Evolutionary conservation across 1,140 invertebrate species (phyloP), one percentile per base, ranked within the genome.

Genomic region (Papilio dardanus): DNA sequence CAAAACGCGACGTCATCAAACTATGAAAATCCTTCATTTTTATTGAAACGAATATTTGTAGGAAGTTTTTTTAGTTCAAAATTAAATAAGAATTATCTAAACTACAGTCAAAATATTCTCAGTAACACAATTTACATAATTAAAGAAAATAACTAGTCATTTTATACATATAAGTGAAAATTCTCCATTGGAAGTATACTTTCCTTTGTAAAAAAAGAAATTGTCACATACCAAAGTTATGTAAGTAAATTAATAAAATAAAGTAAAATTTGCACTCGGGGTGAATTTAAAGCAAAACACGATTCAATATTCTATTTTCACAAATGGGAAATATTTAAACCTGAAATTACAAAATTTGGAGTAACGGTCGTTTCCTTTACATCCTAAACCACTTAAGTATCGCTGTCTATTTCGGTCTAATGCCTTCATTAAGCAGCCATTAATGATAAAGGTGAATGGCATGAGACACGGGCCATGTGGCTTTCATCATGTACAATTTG

Each of bases 381-480:
- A 62, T 28, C 21, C 30, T 62, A 28, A 28, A 62, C 24, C 71
- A 77, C 73, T 74, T 24, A 42, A 74, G 62, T 66, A 54, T 67
- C 46, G 42, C 37, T 66, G 35, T 30, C 30, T 75, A 58, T 74
- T 77, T 62, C 31, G 42, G 54, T 73, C 42, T 62, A 28, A 65
- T 73, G 75, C 30, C 37, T 65, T 74, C 71, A 58, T 74, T 50
- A 74, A 74, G 74, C 50, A 68, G 30, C 66, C 35, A 75, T 75
- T 69, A 33, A 75, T 74, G 42, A 77, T 77, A 74, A 31, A 74
- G 76, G 68, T 68, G 69, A 77, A 77, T 77, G 71, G 62, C 76
- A 74, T 77, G 12, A 7, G 24, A 28, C 10, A 28, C 46, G 10
- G 24, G 54, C 54, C 54, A 62, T 62, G 54, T 62, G 54, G 54